Evolutionary conservation across 2,888 invertebrate genomes (phyloP), one percentile per base, ranked within the genome.

Genomic region (Pyrrhosoma nymphula): DNA sequence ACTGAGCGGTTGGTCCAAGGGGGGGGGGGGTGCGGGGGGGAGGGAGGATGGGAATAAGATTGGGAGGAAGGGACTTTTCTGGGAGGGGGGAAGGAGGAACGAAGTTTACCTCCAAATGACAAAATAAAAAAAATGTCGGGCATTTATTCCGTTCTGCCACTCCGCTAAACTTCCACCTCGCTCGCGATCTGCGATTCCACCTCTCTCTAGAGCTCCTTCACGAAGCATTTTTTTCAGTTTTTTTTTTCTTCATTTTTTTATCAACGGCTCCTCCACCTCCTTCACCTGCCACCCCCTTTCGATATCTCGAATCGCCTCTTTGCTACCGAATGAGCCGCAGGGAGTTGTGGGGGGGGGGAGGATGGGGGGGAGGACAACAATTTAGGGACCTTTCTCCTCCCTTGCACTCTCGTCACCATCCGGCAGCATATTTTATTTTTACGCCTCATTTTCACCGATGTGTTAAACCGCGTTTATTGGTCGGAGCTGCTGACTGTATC

Each of bases 101-200:
- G 89, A 89, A 69, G 93, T 93, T 93, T 93, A 93, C 93, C 93
- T 93, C 93, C 55, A 55, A 93, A 93, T 93, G 93, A 93, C 93
- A 63, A 69, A 93, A 47, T 47, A 47, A 47, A 75, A 82, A 82
- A 93, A 20, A 89, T 1, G 16, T 20, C 18, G 3, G 60, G 89
- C 89, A 56, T 89, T 89, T 56, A 89, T 89, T 56, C 89, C 89
- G 26, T 18, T n/a, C 89, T 55, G n/a, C 55, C 55, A n/a, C 89
- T 56, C 89, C 56, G 47, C 39, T 82, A 82, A 82, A 82, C 82
- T n/a, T 47, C 93, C 93, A 47, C 47, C 63, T 39, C 63, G 39
- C 47, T 12, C 23, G 39, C 39, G 26, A 82, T 82, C 63, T 91
- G 35, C 91, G 23, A 56, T 56, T 91, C 63, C 63, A 63, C 56